Evolutionary conservation across 2,888 invertebrate genomes (phyloP), one percentile per base, ranked within the genome.

Genomic region (Mythimna ferrago): DNA sequence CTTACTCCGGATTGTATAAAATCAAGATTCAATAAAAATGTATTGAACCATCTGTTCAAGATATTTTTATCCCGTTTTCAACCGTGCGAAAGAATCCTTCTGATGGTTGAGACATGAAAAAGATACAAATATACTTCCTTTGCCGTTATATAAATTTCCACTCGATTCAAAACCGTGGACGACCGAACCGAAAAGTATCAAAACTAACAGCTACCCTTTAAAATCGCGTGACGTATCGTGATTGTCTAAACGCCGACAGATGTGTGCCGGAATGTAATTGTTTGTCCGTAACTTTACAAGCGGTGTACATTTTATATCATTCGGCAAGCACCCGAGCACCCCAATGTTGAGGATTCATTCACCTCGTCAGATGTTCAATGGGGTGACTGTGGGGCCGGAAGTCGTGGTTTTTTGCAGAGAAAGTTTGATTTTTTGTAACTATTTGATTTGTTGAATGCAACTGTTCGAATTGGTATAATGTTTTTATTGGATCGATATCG

Each of bases 181-280:
- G 16, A 48, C 48, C 16, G 5, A 21, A 53, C 9, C 4, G 56
- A n/a, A 75, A 87, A 92, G 90, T 91, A 93, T 92, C 93, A 94
- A 95, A 86, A 89, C 80, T 21, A 32, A n/a, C 72, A 1, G 35
- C 9, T 71, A 81, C 48, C 21, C 63, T 66, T 84, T 76, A 80
- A 92, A 94, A 93, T 96, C 95, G 96, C 96, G 95, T 96, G 96
- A 92, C 95, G 93, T 95, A 95, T 96, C 95, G 96, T 96, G 96
- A 96, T 96, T 96, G 96, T 95, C 95, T 95, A 95, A 95, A 93
- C 94, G 91, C 93, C 94, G 95, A 96, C 96, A 96, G 96, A 95
- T 96, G 96, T 95, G 95, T 96, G 94, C 91, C 93, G 96, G 96
- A 95, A 96, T 96, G 95, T 96, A 95, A 95, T 95, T 93, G 95